phyloP scores from a whole-genome alignment of 1,140 invertebrate species.

The Zaprionus kolodkinae region DNA sequence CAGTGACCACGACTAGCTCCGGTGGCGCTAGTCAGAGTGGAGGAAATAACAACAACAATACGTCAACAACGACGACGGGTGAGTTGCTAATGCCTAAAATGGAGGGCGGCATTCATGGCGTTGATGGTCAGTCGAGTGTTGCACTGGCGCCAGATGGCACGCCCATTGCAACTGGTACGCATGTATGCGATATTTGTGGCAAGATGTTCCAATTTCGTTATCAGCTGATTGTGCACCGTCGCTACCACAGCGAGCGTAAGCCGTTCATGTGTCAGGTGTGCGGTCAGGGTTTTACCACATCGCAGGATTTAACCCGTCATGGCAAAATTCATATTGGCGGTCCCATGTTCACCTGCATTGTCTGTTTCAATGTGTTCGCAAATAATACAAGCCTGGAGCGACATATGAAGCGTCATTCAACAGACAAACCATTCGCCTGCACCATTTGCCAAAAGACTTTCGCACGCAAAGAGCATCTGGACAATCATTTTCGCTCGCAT shows the following conservation, averaged over 20 bases:
- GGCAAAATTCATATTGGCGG: conserved; percentile 92
- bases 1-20: conserved; percentile 50
- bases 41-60: conserved; percentile 41
- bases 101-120: conserved; percentile 85
- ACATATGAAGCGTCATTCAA: conserved; percentile 91
- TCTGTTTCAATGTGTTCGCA: conserved; percentile 91
- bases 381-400: conserved; percentile 89
- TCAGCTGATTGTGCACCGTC: conserved; percentile 91
- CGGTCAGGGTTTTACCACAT: conserved; percentile 91
- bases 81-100: conserved; percentile 86
- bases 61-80: conserved; percentile 52
- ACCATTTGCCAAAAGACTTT: conserved; percentile 94
- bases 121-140: conserved; percentile 85
- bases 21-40: conserved; percentile 47
- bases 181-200: conserved; percentile 92
- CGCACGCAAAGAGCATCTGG: conserved; percentile 93
- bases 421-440: conserved; percentile 92
- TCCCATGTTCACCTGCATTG: conserved; percentile 89
- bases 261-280: conserved; percentile 94
- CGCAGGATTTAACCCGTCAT: conserved; percentile 90
- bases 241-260: conserved; percentile 93
- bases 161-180: conserved; percentile 87
- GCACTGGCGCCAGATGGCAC: conserved; percentile 85
- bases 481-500: conserved; percentile 92
- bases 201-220: conserved; percentile 94